Evolutionary conservation across 2,888 invertebrate species (phyloP).

Genomic region (Diloba caeruleocephala): DNA sequence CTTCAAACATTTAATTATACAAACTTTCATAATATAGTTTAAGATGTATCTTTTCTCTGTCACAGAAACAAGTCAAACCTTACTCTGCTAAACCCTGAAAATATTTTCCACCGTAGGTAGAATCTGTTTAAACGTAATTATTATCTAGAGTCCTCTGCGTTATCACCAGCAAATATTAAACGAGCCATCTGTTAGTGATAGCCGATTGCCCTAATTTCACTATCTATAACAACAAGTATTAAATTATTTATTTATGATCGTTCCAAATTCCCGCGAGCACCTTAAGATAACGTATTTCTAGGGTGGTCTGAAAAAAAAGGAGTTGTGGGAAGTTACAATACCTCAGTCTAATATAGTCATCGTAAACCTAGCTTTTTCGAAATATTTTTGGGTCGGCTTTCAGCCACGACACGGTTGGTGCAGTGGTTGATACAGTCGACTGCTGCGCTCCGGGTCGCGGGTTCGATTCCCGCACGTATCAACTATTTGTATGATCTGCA

Average conservation of each 20-base stretch:
- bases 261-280: conserved; percentile 16
- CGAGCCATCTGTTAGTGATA: conserved; percentile 25
- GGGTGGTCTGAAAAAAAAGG: conserved; percentile 10
- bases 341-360: too few species aligned
- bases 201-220: conserved; percentile 44
- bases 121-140: background rate
- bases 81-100: conserved; percentile 16
- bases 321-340: background rate
- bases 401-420: too few species aligned
- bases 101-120: conserved; percentile 14
- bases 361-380: too few species aligned
- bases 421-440: too few species aligned
- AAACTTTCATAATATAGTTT: too few species aligned
- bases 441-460: too few species aligned
- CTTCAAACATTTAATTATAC: too few species aligned
- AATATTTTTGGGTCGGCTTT: too few species aligned
- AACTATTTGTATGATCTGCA: too few species aligned
- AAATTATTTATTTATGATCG: conserved; percentile 27
- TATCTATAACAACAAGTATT: conserved; percentile 35
- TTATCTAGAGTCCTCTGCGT: conserved; percentile 10
- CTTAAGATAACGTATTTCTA: conserved; percentile 27
- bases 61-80: conserved; percentile 5
- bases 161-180: conserved; percentile 23
- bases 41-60: background rate
- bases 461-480: too few species aligned